Base-by-base conservation (phyloP, 2,113 vertebrate species). In the Taurulus bubalis region DNA sequence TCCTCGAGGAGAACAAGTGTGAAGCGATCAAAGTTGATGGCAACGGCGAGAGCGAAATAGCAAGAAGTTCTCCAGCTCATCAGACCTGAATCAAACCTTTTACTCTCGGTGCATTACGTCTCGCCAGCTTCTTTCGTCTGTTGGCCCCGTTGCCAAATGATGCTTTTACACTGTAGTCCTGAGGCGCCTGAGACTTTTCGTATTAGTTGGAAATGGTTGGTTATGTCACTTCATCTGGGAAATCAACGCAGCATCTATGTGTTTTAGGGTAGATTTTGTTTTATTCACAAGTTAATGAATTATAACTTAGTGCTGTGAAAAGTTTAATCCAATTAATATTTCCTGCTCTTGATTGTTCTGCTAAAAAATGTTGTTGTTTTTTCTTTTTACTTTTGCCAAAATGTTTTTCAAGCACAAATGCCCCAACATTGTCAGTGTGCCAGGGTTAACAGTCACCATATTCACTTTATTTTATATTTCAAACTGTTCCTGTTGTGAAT, bases 261-360 rank as follows among this genome's bases (percentile, higher is more conserved):
- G 9, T 40, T 67, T 77, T 30, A 67, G 63, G 65, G 58, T 79
- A 56, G 70, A 38, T 69, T 79, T 65, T 47, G 28, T 38, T 51
- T 40, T 56, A 32, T 53, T 24, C 49, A 42, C 0, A 3, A 67
- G 8, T n/a, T 8, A 26, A 55, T 15, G 4, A 42, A 15, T 32
- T 18, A 20, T 9, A 28, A 47, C 2, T 49, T 1, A 5, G 30
- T 71, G n/a, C 51, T 65, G 56, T 76, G 66, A 71, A 55, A 75
- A 34, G 36, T 55, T 40, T 0, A 34, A 51, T 55, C 56, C 14
- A 14, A 3, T 42, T 32, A 16, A 62, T 45, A 24, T 68, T 42
- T 69, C 12, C 28, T 67, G 15, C 34, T 34, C 15, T 47, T 47
- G 10, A 40, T 40, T 40, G 40, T 12, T 40, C 2, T 34, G 30